A percentile compares a stretch with the other conserved stretches of the same genome.
Evolutionary conservation across 53 echinoderm and acorn worm species (phyloP).

Genomic region (Actinopyga echinites): DNA sequence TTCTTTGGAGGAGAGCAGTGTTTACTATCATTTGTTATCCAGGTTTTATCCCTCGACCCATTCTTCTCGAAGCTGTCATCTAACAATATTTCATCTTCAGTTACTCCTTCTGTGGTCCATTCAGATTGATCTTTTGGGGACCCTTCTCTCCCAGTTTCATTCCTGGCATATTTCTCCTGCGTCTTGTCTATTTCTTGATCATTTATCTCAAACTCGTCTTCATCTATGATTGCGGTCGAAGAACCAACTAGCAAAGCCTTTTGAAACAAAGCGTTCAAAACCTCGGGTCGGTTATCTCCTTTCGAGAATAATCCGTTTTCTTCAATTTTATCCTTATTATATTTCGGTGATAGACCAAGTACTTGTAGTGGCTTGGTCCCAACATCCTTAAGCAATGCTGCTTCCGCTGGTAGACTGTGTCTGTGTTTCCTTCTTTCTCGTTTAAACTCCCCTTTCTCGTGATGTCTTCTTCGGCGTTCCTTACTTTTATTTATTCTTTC

Average conservation of each 20-base stretch:
- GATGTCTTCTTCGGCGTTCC: background rate
- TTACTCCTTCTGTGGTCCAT: background rate
- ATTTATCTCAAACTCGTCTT: background rate
- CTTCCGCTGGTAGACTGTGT: background rate
- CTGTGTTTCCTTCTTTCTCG: background rate
- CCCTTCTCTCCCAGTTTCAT: too few species aligned
- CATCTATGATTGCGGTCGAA: background rate
- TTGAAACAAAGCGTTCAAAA: conserved; percentile 27
- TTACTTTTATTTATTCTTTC: background rate
- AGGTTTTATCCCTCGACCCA: too few species aligned
- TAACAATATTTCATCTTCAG: background rate
- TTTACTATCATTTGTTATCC: too few species aligned
- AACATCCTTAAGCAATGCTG: background rate
- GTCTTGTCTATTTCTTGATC: background rate
- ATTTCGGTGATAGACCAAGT: conserved; percentile 17
- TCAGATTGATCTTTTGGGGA: background rate
- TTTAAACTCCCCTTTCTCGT: background rate
- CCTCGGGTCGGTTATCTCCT: conserved; percentile 14
- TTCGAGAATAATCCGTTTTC: conserved; percentile 15
- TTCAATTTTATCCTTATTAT: conserved; percentile 6
- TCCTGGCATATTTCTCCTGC: background rate
- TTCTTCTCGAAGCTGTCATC: background rate
- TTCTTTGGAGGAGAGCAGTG: too few species aligned
- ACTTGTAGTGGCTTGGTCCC: conserved; percentile 21
- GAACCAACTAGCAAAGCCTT: conserved; percentile 19